These are phyloP conservation scores for Otis tarda DNA, from an alignment of 2,113 vertebrate species.

Conservation along the genomic window DNA sequence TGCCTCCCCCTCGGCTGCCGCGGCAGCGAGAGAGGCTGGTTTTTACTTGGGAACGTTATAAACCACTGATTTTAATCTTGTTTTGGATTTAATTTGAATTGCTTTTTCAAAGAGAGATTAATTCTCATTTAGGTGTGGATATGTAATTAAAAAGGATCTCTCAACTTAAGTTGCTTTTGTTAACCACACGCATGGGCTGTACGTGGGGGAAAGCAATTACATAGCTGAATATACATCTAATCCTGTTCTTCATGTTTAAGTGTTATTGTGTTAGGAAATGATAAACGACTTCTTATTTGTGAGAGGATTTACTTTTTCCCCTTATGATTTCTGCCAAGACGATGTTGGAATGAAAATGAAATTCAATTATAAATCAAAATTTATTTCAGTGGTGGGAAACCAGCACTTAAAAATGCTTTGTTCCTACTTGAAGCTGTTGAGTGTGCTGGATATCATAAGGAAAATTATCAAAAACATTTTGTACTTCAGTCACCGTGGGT, in stretches of 20 bases:
- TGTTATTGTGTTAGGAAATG: slow-evolving; percentile 10
- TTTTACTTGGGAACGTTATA: background rate
- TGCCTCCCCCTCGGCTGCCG: rapidly evolving
- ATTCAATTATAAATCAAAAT: background rate
- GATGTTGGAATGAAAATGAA: background rate
- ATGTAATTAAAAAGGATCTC: slow-evolving; percentile 5
- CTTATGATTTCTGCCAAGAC: background rate
- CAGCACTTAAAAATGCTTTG: background rate
- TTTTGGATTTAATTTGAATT: background rate
- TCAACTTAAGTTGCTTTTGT: background rate
- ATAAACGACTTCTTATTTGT: slow-evolving; percentile 19
- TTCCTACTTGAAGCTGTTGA: background rate
- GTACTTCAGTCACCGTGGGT: background rate
- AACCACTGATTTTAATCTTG: slow-evolving; percentile 8
- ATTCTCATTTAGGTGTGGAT: slow-evolving; percentile 23
- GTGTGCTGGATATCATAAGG: background rate
- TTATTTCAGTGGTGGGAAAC: background rate
- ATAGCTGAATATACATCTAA: slow-evolving; percentile 20
- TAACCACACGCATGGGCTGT: background rate
- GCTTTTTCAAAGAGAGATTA: background rate
- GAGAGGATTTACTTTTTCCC: slow-evolving; percentile 17
- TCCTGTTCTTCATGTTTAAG: background rate
- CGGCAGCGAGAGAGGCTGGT: background rate
- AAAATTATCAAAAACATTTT: background rate
- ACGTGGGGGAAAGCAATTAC: background rate